phyloP scores from a whole-genome alignment of 2,888 invertebrate genomes.

The Thyatira batis region DNA sequence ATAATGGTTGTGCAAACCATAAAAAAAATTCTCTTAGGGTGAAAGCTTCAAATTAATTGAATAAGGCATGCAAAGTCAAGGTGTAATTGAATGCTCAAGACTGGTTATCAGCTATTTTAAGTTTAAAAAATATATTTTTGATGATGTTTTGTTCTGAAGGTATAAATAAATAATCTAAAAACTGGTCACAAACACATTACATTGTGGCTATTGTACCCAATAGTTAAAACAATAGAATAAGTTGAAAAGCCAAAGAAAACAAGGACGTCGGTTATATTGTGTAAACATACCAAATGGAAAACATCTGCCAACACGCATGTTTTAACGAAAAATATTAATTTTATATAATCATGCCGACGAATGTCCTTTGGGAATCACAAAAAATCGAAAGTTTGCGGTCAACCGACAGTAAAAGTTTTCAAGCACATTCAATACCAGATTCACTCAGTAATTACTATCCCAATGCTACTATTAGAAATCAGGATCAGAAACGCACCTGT shows the following conservation, averaged over 20 bases:
- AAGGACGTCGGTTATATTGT: conserved; percentile 5
- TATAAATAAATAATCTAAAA: background rate
- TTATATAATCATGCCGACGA: conserved; percentile 21
- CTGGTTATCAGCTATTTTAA: background rate
- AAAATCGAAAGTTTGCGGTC: conserved; percentile 68
- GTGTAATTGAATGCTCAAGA: too few relatives aligned
- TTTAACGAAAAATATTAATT: conserved; percentile 17
- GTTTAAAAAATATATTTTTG: background rate
- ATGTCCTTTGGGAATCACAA: conserved; percentile 20
- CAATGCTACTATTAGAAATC: conserved; percentile 71
- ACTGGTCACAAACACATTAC: background rate
- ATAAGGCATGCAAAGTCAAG: too few relatives aligned
- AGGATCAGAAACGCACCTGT: conserved; percentile 73
- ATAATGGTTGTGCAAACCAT: too few relatives aligned
- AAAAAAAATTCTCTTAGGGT: too few relatives aligned
- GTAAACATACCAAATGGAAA: conserved; percentile 21
- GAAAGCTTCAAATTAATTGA: too few relatives aligned
- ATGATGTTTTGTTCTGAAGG: background rate
- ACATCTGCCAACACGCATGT: conserved; percentile 28
- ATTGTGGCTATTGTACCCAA: conserved; percentile 4
- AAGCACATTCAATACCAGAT: conserved; percentile 54
- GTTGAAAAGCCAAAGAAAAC: conserved; percentile 14
- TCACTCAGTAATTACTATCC: conserved; percentile 57
- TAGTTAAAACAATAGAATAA: conserved; percentile 1
- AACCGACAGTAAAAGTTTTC: conserved; percentile 53